Conservation (phyloP, 2,797 vertebrate genomes). For the Chiloscyllium punctatum region DNA sequence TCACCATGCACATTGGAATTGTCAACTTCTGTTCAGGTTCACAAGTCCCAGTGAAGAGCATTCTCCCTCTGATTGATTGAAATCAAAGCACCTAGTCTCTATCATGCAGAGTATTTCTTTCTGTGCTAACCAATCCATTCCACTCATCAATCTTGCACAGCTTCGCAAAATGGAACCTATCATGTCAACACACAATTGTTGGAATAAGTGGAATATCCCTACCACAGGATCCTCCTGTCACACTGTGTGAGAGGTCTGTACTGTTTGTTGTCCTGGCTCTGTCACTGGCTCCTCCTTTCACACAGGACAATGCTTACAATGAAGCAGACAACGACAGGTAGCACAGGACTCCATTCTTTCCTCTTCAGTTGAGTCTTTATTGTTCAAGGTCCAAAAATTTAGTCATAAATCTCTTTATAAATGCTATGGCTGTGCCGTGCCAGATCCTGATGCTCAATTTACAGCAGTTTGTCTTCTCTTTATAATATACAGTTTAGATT, state of each 20-base stretch:
- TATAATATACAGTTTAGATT: not conserved
- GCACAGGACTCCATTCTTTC: not conserved
- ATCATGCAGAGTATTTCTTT: not conserved
- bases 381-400: not conserved
- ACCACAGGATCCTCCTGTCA: not conserved
- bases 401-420: not conserved
- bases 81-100: not conserved
- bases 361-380: not conserved
- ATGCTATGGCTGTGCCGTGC: too few relatives aligned
- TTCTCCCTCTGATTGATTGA: not conserved
- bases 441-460: not conserved
- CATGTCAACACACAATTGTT: not conserved
- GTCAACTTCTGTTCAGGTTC: not conserved
- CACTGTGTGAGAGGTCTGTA: not conserved
- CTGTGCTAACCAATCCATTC: not conserved
- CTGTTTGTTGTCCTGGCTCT: not conserved
- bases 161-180: not conserved
- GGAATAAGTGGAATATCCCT: not conserved
- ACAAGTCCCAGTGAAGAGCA: not conserved
- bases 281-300: not conserved
- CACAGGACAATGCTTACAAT: not conserved
- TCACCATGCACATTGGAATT: not conserved
- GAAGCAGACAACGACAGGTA: not conserved
- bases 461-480: not conserved
- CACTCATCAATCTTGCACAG: not conserved